A percentile compares a stretch with the other conserved stretches of the same genome.
Conservation (phyloP, 2,797 vertebrate species). For the Ptychadena robeensis region DNA sequence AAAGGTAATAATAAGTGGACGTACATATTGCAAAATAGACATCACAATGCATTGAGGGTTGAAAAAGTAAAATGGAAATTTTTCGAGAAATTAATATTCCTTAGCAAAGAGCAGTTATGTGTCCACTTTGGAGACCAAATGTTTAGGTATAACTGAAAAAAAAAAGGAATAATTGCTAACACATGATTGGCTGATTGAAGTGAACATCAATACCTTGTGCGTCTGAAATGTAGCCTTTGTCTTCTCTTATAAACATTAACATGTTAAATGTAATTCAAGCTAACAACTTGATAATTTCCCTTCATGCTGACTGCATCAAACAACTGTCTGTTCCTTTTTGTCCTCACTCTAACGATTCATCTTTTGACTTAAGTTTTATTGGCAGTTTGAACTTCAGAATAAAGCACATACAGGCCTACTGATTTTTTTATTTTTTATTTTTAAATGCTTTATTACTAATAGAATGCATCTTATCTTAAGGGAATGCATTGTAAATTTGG, state of each 20-base stretch:
- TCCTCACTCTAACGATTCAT: background rate
- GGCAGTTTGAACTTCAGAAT: background rate
- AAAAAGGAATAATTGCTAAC: too few species aligned
- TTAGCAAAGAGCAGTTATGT: too few species aligned
- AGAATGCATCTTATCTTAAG: conserved; percentile 14
- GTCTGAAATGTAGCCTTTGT: background rate
- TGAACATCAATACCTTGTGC: background rate
- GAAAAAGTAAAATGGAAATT: too few species aligned
- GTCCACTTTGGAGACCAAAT: too few species aligned
- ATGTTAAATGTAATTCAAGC: background rate
- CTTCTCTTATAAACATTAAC: background rate
- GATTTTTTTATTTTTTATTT: background rate
- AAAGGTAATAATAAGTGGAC: too few species aligned
- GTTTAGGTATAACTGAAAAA: too few species aligned
- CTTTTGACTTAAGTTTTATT: conserved; percentile 2
- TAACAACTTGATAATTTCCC: background rate
- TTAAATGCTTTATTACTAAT: background rate
- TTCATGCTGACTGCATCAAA: background rate
- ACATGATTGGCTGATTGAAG: too few species aligned
- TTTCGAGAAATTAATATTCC: too few species aligned
- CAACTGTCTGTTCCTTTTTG: background rate
- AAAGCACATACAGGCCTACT: background rate
- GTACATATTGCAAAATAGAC: too few species aligned
- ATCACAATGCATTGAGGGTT: too few species aligned
- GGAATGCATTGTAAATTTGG: conserved; percentile 9